phyloP scores from a whole-genome alignment of 2,888 invertebrate genomes.

The Dilophus febrilis region DNA sequence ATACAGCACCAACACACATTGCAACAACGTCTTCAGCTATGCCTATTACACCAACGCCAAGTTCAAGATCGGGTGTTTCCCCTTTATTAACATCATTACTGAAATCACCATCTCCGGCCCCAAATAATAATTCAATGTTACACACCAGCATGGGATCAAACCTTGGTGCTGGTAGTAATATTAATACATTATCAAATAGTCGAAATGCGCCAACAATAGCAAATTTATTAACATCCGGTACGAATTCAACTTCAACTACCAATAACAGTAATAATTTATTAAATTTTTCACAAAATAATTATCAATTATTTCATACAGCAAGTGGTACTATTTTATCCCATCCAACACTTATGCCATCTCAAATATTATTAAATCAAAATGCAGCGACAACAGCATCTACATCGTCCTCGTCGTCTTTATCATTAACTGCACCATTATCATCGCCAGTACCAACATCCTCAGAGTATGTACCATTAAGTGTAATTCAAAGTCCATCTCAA shows the following conservation, averaged over 20 bases:
- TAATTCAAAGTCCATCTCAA: constrained; percentile 41
- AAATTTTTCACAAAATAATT: no score
- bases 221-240: constrained; percentile 26
- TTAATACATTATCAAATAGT: constrained; percentile 10
- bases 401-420: constrained; percentile 1
- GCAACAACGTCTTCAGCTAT: constrained; percentile 13
- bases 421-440: constrained; percentile 5
- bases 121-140: constrained; percentile 30
- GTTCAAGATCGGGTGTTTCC: constrained; percentile 36
- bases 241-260: constrained; percentile 14
- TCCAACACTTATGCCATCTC: neutral
- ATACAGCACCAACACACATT: no score
- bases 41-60: constrained; percentile 12
- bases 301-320: neutral
- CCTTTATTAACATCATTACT: constrained; percentile 69
- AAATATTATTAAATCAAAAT: neutral
- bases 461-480: constrained; percentile 9
- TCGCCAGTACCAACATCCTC: neutral
- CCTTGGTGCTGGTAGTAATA: neutral
- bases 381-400: neutral
- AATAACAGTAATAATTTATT: no score
- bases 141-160: constrained; percentile 28
- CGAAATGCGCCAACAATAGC: constrained; percentile 29
- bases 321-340: no score
- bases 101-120: constrained; percentile 45